Conservation (phyloP, 2,888 invertebrate species). For the Atherix ibis region DNA sequence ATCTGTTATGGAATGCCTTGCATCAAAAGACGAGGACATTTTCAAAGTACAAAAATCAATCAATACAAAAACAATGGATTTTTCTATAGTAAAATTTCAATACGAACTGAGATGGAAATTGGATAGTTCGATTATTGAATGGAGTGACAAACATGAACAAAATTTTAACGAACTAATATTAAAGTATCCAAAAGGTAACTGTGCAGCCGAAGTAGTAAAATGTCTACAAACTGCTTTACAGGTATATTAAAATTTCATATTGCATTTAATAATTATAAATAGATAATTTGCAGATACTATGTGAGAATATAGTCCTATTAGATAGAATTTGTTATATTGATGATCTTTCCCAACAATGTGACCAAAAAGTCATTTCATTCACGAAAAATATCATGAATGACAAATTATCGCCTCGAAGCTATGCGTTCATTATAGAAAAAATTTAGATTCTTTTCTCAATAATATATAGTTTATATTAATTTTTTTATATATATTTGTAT, state of each 20-base stretch:
- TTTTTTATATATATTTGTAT: too few species aligned
- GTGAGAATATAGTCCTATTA: conserved; percentile 38
- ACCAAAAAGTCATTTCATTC: conserved; percentile 29
- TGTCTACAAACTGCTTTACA: conserved; percentile 36
- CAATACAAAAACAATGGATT: conserved; percentile 8
- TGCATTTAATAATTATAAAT: neutral
- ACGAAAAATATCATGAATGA: conserved; percentile 45
- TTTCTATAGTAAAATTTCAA: conserved; percentile 12
- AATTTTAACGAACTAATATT: conserved; percentile 15
- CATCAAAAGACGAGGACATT: conserved; percentile 28
- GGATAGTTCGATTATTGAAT: conserved; percentile 11
- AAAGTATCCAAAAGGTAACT: conserved; percentile 18
- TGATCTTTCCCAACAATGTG: conserved; percentile 23
- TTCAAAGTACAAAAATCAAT: conserved; percentile 8
- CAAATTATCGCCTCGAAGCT: conserved; percentile 47
- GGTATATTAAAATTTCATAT: conserved; percentile 19
- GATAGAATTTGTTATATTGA: conserved; percentile 37
- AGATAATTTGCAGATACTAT: conserved; percentile 36
- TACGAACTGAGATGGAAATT: conserved; percentile 10
- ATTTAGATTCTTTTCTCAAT: too few species aligned
- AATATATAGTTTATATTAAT: too few species aligned
- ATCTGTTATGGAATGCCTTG: conserved; percentile 46
- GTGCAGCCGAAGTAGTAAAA: conserved; percentile 28
- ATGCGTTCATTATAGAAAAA: conserved; percentile 42
- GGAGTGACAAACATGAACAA: conserved; percentile 16